A percentile compares a stretch with the other conserved stretches of the same genome.
These are phyloP conservation scores for Lycaena phlaeas DNA, from an alignment of 2,888 invertebrate genomes.

Conservation along the genomic window DNA sequence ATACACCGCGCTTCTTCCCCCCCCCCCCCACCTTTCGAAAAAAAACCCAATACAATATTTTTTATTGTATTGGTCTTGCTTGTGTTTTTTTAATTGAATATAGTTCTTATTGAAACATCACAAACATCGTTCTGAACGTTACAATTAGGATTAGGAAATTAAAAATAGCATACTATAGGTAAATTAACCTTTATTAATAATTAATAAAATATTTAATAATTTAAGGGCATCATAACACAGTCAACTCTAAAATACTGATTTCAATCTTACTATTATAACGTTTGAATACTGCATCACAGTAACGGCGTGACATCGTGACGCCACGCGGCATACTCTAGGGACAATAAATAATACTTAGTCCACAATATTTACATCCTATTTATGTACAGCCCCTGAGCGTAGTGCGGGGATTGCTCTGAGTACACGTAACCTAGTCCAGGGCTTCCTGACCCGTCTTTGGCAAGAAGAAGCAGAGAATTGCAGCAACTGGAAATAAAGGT, in stretches of 20 bases:
- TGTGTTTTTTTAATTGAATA: too few relatives aligned
- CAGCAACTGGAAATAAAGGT: conserved; percentile 75
- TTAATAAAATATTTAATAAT: conserved; percentile 38
- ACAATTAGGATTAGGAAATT: not conserved
- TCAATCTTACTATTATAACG: conserved; percentile 48
- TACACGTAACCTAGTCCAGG: conserved; percentile 71
- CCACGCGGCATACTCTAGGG: conserved; percentile 26
- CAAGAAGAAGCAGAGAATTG: conserved; percentile 80
- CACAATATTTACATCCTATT: conserved; percentile 62
- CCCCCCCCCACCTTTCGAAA: too few relatives aligned
- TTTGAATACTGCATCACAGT: conserved; percentile 56
- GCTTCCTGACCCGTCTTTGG: conserved; percentile 84
- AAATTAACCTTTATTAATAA: conserved; percentile 59
- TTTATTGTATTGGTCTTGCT: too few relatives aligned
- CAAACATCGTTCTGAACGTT: too few relatives aligned
- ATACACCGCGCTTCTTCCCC: too few relatives aligned
- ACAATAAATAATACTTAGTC: conserved; percentile 54
- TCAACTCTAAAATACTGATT: conserved; percentile 69
- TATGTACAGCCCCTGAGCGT: conserved; percentile 44
- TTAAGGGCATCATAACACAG: conserved; percentile 67
- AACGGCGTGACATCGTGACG: conserved; percentile 23
- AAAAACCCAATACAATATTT: too few relatives aligned
- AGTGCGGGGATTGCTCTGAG: conserved; percentile 20
- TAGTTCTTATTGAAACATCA: too few relatives aligned
- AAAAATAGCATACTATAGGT: conserved; percentile 37